Percentiles rank a stretch among this genome's conserved stretches.
These are phyloP conservation scores for Amphimallon solstitiale DNA, from an alignment of 2,888 invertebrate genomes.

Conservation along the genomic window DNA sequence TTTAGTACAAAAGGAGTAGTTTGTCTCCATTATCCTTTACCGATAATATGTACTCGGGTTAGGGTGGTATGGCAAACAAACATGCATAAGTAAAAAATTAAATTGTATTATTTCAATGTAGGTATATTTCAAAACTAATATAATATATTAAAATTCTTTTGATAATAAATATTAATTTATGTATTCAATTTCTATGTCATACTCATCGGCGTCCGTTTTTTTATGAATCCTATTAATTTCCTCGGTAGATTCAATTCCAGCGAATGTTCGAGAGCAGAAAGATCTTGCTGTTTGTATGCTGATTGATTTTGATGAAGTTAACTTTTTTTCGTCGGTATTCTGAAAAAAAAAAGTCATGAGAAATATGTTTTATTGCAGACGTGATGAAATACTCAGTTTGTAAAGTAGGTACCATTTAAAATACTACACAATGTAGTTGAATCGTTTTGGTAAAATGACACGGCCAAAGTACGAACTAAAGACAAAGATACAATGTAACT, in stretches of 20 bases:
- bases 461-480: too few species aligned
- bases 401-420: neutral
- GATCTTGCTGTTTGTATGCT: constrained; percentile 20
- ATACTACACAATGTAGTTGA: neutral
- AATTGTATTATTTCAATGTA: too few species aligned
- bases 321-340: neutral
- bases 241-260: neutral
- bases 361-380: too few species aligned
- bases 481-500: too few species aligned
- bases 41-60: too few species aligned
- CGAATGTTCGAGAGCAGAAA: constrained; percentile 14
- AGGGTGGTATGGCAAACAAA: too few species aligned
- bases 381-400: neutral
- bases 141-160: neutral
- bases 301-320: neutral
- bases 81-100: too few species aligned
- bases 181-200: constrained; percentile 20
- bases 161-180: neutral
- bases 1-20: too few species aligned
- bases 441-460: too few species aligned
- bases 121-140: too few species aligned
- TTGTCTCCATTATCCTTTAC: too few species aligned
- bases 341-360: neutral
- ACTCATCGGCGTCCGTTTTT: neutral
- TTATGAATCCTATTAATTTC: neutral